phyloP scores from a whole-genome alignment of 1,140 invertebrate species.

The Lepidurus packardi region DNA sequence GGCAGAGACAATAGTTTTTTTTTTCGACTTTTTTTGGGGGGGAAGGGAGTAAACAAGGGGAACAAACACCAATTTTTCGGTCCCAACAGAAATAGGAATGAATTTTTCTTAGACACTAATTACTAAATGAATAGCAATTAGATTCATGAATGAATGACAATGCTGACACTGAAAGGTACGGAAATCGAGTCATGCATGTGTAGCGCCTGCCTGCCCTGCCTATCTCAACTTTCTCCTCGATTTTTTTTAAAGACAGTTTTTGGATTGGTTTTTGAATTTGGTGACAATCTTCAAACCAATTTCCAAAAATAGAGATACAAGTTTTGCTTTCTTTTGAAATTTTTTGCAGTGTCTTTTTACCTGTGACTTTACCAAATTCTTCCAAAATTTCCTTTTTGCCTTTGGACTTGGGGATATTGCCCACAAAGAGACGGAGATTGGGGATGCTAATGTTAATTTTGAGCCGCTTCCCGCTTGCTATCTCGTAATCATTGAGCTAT shows the following conservation, averaged over 20 bases:
- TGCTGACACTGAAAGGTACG: background rate
- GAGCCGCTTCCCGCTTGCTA: slow-evolving; percentile 96
- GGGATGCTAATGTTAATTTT: slow-evolving; percentile 99
- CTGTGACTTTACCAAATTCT: slow-evolving; percentile 99
- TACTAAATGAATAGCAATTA: background rate
- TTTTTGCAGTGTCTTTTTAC: slow-evolving; percentile 55
- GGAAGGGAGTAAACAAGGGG: background rate
- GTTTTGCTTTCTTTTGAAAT: too few species aligned
- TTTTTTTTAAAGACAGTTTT: background rate
- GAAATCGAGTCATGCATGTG: slow-evolving; percentile 11
- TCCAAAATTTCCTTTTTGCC: slow-evolving; percentile 99
- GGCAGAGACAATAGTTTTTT: background rate
- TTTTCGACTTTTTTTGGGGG: background rate
- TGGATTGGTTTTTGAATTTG: background rate
- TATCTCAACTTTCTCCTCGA: background rate
- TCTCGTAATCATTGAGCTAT: slow-evolving; percentile 99
- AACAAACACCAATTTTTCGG: background rate
- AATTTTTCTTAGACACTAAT: too few species aligned
- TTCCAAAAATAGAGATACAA: background rate
- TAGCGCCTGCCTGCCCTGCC: slow-evolving; percentile 19
- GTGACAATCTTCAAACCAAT: background rate
- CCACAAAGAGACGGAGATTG: slow-evolving; percentile 99
- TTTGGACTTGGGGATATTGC: slow-evolving; percentile 99
- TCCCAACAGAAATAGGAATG: background rate
- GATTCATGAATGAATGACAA: background rate